phyloP scores from a whole-genome alignment of 2,113 vertebrate species.

The Halichoerus grypus region DNA sequence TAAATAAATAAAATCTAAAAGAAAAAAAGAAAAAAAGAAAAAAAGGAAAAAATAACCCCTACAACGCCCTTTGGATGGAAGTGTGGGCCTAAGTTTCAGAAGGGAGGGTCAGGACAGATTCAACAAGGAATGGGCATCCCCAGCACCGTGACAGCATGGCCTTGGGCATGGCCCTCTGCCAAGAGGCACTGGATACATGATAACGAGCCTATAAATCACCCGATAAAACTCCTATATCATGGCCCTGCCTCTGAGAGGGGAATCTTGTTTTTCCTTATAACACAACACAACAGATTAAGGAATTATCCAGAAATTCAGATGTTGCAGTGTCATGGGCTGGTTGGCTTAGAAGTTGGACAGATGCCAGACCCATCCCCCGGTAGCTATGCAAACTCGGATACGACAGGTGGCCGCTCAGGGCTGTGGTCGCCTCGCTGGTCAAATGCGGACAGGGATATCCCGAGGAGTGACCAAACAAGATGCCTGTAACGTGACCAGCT shows the following conservation, averaged over 20 bases:
- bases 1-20: background rate
- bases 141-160: background rate
- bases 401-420: background rate
- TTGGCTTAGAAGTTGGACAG: background rate
- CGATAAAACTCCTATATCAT: background rate
- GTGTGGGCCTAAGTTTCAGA: background rate
- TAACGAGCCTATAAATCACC: background rate
- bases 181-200: accelerated
- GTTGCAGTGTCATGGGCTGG: background rate
- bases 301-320: background rate
- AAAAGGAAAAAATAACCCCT: background rate
- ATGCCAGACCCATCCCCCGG: background rate
- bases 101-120: background rate
- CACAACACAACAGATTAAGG: background rate
- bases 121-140: background rate
- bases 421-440: background rate
- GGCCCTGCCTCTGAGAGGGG: background rate
- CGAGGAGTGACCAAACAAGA: background rate
- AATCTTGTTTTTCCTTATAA: background rate
- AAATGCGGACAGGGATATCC: background rate
- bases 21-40: background rate
- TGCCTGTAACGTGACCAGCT: background rate
- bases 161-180: background rate
- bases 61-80: background rate
- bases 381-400: background rate